A percentile compares a stretch with the other conserved stretches of the same genome.
These are phyloP conservation scores for Macheiramphus alcinus DNA, from an alignment of 2,113 vertebrate species.

Conservation along the genomic window DNA sequence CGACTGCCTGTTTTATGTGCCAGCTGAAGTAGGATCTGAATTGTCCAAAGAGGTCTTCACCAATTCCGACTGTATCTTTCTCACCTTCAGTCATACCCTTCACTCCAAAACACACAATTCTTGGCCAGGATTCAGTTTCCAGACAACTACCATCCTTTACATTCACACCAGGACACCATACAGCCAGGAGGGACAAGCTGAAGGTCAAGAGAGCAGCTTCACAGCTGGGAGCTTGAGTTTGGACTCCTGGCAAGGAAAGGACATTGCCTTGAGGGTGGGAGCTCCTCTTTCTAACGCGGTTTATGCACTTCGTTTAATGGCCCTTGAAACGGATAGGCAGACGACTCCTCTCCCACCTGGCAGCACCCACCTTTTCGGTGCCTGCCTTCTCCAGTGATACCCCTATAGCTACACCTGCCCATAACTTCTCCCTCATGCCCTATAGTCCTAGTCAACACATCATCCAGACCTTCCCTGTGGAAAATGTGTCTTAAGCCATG, in stretches of 20 bases:
- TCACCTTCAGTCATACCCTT: not conserved
- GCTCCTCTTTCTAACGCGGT: not conserved
- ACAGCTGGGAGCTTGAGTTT: not conserved
- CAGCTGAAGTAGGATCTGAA: not conserved
- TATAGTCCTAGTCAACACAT: not conserved
- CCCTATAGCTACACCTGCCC: not conserved
- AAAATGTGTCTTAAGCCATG: not conserved
- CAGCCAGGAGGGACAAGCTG: not conserved
- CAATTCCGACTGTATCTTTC: rapidly evolving
- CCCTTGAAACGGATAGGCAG: not conserved
- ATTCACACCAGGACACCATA: not conserved
- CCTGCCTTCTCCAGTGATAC: not conserved
- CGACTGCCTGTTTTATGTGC: not conserved
- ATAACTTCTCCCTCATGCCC: not conserved
- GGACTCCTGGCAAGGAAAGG: not conserved
- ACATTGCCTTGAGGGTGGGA: not conserved
- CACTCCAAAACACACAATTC: not conserved
- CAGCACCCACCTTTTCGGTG: not conserved
- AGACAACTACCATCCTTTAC: not conserved
- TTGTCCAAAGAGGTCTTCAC: not conserved
- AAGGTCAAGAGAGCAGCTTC: not conserved
- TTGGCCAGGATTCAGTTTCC: not conserved
- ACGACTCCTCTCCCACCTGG: not conserved
- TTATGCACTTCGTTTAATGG: not conserved
- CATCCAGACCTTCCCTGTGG: not conserved